Evolutionary conservation across 92 coral and sea anemone species (phyloP).

Genomic region (Paramuricea clavata): DNA sequence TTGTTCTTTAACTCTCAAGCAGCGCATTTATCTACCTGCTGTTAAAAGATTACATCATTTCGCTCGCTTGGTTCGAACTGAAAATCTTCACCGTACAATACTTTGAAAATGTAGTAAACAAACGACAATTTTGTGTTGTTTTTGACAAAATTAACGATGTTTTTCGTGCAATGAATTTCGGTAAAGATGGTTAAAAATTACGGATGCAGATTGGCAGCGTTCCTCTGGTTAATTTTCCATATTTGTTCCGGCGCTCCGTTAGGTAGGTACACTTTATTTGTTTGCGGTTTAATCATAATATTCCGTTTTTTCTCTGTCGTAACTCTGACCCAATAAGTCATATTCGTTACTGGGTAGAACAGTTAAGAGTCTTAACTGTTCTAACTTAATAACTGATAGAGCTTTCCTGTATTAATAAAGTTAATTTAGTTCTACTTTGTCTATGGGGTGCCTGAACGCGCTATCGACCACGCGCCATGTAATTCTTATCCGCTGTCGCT

Average conservation of each 20-base stretch:
- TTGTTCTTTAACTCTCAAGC: neutral
- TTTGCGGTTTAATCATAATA: neutral
- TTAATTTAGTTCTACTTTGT: too few species aligned
- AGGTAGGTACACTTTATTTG: neutral
- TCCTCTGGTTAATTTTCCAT: neutral
- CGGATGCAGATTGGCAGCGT: neutral
- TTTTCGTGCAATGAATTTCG: slow-evolving; percentile 12
- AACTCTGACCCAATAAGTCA: too few species aligned
- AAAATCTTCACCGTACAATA: neutral
- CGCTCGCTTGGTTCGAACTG: neutral
- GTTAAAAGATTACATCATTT: neutral
- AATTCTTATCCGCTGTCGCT: too few species aligned
- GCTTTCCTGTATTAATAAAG: too few species aligned
- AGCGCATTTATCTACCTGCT: neutral
- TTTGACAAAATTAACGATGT: neutral
- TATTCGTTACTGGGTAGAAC: too few species aligned
- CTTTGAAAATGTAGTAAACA: neutral
- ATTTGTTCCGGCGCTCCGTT: slow-evolving; percentile 11
- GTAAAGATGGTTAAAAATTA: neutral
- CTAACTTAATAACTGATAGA: too few species aligned
- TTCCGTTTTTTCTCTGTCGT: neutral
- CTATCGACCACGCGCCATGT: too few species aligned
- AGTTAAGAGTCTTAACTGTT: too few species aligned
- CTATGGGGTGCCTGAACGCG: too few species aligned
- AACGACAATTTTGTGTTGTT: neutral